A percentile compares a stretch with the other conserved stretches of the same genome.
These are phyloP conservation scores for Lasioglossum baleicum DNA, from an alignment of 1,140 invertebrate genomes.

Conservation along the genomic window DNA sequence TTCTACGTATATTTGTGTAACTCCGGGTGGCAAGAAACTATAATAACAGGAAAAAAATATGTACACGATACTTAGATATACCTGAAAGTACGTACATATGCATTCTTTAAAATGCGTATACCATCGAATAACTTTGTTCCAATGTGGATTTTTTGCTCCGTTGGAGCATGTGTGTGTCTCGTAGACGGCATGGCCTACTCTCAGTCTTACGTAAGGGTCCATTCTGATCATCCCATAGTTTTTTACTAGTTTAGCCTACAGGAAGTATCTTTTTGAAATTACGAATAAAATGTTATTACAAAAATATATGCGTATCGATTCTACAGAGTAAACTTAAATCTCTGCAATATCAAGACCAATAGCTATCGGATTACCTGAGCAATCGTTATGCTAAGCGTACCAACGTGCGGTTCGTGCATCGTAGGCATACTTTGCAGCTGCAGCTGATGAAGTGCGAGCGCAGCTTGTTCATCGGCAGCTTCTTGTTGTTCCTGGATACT, in stretches of 20 bases:
- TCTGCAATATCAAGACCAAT: neutral
- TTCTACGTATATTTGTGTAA: constrained; percentile 94
- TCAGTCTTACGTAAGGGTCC: constrained; percentile 96
- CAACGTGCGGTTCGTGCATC: constrained; percentile 81
- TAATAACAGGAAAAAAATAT: constrained; percentile 63
- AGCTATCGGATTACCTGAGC: constrained; percentile 82
- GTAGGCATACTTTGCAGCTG: constrained; percentile 80
- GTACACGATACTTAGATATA: constrained; percentile 14
- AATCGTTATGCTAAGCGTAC: constrained; percentile 90
- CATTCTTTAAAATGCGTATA: constrained; percentile 75
- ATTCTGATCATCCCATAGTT: constrained; percentile 98
- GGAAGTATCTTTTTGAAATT: constrained; percentile 40
- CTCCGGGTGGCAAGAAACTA: constrained; percentile 92
- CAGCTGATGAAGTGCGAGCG: constrained; percentile 88
- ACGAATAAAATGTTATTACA: constrained; percentile 21
- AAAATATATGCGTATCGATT: constrained; percentile 8
- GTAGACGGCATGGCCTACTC: constrained; percentile 95
- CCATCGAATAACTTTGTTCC: constrained; percentile 97
- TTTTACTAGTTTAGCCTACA: constrained; percentile 92
- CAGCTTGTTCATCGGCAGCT: constrained; percentile 89
- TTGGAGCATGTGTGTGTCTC: constrained; percentile 97
- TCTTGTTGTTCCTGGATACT: constrained; percentile 84
- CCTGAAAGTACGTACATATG: neutral
- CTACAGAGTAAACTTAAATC: neutral
- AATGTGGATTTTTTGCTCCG: constrained; percentile 96